These are phyloP conservation scores for Apamea crenata DNA, from an alignment of 2,888 invertebrate species.

Conservation along the genomic window DNA sequence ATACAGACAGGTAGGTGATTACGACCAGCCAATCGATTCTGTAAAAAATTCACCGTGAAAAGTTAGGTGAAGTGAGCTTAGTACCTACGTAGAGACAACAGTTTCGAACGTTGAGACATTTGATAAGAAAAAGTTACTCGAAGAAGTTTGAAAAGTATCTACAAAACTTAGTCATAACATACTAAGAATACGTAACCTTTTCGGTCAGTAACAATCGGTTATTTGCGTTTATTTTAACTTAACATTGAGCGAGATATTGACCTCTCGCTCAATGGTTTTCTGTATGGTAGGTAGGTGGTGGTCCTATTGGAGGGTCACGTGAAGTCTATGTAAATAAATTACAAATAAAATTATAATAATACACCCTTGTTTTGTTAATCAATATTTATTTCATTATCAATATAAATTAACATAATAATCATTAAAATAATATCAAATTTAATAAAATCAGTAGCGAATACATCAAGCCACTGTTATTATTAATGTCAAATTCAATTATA, in stretches of 20 bases:
- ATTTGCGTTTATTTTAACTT: background rate
- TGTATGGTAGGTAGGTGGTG: no score
- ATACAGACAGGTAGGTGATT: background rate
- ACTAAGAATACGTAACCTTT: background rate
- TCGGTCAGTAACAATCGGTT: background rate
- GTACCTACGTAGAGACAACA: background rate
- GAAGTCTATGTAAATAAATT: constrained; percentile 15
- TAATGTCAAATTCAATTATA: constrained; percentile 77
- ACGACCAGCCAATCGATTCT: no score
- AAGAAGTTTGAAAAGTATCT: background rate
- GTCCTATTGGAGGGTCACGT: background rate
- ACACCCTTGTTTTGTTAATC: constrained; percentile 80
- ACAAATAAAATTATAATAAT: constrained; percentile 65
- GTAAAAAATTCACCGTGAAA: no score
- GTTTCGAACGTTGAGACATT: background rate
- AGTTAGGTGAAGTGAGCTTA: no score
- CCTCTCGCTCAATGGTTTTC: background rate
- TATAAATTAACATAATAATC: constrained; percentile 85
- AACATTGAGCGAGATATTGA: no score
- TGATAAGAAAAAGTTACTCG: background rate
- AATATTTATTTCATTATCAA: constrained; percentile 84
- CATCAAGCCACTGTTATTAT: constrained; percentile 81
- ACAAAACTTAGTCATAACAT: background rate
- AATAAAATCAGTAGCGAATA: constrained; percentile 84
- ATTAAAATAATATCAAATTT: constrained; percentile 80